Evolutionary conservation across 23 tunicate species (phyloP).

Genomic region (Clavelina lepadiformis): DNA sequence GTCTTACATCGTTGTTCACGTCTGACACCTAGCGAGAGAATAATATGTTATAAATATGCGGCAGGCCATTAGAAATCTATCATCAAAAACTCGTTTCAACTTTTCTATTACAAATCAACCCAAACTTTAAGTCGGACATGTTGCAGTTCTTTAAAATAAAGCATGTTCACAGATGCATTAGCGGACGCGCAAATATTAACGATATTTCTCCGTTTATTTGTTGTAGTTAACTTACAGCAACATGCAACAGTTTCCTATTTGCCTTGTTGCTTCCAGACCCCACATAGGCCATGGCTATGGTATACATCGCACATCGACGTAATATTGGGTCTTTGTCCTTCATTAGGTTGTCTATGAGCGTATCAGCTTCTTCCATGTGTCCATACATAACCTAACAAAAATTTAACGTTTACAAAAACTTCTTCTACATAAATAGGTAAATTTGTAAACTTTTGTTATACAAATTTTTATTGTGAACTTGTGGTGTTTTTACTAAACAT

Average conservation of each 20-base stretch:
- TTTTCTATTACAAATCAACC: background rate
- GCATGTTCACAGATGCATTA: background rate
- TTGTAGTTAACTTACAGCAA: slow-evolving; percentile 80
- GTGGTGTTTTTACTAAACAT: background rate
- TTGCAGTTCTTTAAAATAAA: background rate
- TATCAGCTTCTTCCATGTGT: slow-evolving; percentile 95
- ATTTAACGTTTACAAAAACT: background rate
- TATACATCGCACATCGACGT: slow-evolving; percentile 92
- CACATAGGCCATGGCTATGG: slow-evolving; percentile 99
- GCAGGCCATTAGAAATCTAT: background rate
- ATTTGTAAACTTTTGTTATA: background rate
- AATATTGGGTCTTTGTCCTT: slow-evolving; percentile 91
- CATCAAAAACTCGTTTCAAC: background rate
- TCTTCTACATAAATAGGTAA: background rate
- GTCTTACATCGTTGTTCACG: slow-evolving; percentile 91
- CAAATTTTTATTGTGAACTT: no score
- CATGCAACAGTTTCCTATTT: slow-evolving; percentile 84
- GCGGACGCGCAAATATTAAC: no score
- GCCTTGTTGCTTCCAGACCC: slow-evolving; percentile 98
- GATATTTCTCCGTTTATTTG: no score
- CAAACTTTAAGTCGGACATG: background rate
- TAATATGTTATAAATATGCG: background rate
- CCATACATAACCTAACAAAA: slow-evolving; percentile 69
- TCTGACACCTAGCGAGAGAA: slow-evolving; percentile 79
- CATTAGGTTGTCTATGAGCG: slow-evolving; percentile 69